A percentile compares a stretch with the other conserved stretches of the same genome.
These are phyloP conservation scores for Drosophila longiperda DNA, from an alignment of 2,888 invertebrate genomes.

Conservation along the genomic window DNA sequence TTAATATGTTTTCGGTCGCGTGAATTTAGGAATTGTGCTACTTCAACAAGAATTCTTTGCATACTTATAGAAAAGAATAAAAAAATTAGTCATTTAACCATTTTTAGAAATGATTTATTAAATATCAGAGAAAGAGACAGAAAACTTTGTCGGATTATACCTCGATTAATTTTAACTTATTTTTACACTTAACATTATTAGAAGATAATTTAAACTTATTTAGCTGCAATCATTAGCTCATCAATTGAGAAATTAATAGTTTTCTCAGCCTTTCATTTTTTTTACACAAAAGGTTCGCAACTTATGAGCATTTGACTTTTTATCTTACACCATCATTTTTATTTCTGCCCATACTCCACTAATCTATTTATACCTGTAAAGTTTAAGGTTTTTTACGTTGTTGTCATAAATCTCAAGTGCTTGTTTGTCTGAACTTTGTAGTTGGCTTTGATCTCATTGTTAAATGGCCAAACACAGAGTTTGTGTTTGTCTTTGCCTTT, in stretches of 20 bases:
- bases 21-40: constrained; percentile 26
- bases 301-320: constrained; percentile 45
- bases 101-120: neutral
- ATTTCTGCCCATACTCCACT: constrained; percentile 18
- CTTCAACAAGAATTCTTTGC: neutral
- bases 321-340: constrained; percentile 30
- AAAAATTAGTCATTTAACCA: neutral
- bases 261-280: neutral
- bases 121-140: neutral
- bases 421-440: constrained; percentile 62
- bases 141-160: neutral
- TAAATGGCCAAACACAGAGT: constrained; percentile 40
- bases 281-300: constrained; percentile 16
- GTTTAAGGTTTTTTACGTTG: constrained; percentile 68
- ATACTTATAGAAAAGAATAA: neutral
- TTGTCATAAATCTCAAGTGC: constrained; percentile 67
- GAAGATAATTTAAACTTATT: neutral
- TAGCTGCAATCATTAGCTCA: neutral
- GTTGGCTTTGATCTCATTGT: constrained; percentile 56
- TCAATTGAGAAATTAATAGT: neutral
- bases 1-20: constrained; percentile 36
- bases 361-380: constrained; percentile 35
- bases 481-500: constrained; percentile 17
- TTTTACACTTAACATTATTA: neutral
- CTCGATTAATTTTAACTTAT: neutral